A percentile compares a stretch with the other conserved stretches of the same genome.
phyloP scores from a whole-genome alignment of 2,888 invertebrate species.

The Apotomis turbidana region DNA sequence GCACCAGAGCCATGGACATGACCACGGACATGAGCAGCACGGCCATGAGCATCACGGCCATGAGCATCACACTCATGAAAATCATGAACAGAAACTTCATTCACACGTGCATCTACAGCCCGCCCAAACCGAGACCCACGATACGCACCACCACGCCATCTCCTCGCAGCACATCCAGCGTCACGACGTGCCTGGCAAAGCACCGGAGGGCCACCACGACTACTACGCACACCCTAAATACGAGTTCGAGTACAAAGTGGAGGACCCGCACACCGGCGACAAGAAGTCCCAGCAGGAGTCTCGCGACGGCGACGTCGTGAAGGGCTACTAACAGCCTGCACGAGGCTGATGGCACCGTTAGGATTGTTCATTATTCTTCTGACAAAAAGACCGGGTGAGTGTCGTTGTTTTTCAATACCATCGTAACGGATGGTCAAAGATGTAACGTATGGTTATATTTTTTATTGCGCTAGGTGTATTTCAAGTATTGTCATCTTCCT shows the following conservation, averaged over 20 bases:
- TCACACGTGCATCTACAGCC: conserved; percentile 7
- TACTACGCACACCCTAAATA: conserved; percentile 71
- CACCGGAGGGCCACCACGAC: conserved; percentile 45
- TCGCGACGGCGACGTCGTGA: conserved; percentile 81
- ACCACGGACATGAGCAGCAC: conserved; percentile 46
- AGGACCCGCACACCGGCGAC: conserved; percentile 79
- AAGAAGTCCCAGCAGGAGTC: conserved; percentile 77
- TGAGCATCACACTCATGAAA: too few relatives aligned
- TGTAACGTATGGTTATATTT: too few relatives aligned
- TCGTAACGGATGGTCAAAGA: too few relatives aligned
- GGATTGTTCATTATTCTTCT: conserved; percentile 39
- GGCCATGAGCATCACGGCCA: conserved; percentile 23
- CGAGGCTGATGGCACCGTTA: conserved; percentile 59
- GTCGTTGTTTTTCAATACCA: too few relatives aligned
- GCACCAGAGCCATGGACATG: conserved; percentile 50
- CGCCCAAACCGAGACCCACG: conserved; percentile 42
- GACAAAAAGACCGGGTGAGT: conserved; percentile 35
- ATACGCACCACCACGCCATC: conserved; percentile 54
- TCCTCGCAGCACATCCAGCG: conserved; percentile 58
- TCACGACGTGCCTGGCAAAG: conserved; percentile 46
- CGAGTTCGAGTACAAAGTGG: conserved; percentile 74
- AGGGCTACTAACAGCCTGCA: conserved; percentile 82
- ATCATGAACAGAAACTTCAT: neutral
- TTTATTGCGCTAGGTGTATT: too few relatives aligned
- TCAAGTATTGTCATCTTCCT: too few relatives aligned